Evolutionary conservation across 1,140 invertebrate species (phyloP).

Genomic region (Zeugodacus cucurbitae): DNA sequence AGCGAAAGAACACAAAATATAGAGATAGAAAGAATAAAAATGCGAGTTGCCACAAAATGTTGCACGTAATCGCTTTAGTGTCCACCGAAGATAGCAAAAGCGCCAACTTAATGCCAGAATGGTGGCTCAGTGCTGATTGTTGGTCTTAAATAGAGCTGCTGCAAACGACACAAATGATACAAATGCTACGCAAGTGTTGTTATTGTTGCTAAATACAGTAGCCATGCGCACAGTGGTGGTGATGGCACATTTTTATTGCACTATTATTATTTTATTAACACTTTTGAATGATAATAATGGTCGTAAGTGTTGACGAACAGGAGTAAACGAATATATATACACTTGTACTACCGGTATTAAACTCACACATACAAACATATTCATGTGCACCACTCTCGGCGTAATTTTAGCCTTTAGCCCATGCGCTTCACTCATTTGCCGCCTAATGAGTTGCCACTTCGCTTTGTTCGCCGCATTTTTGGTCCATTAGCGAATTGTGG

Average conservation of each 20-base stretch:
- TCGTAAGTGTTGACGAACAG: background rate
- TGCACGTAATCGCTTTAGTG: background rate
- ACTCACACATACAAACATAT: background rate
- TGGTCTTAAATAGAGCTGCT: background rate
- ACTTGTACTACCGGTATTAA: background rate
- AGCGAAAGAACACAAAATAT: background rate
- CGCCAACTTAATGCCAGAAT: background rate
- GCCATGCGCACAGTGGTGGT: background rate
- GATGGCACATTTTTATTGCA: background rate
- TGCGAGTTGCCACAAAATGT: background rate
- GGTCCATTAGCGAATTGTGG: constrained; percentile 23
- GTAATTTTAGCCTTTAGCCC: background rate
- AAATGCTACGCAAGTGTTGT: background rate
- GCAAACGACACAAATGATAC: background rate
- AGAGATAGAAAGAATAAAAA: background rate
- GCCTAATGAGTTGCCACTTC: constrained; percentile 11
- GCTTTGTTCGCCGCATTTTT: constrained; percentile 16
- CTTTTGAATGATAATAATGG: background rate
- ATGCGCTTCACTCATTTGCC: background rate
- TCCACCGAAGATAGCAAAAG: background rate
- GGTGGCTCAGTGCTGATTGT: background rate
- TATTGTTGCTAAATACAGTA: background rate
- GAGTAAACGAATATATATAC: background rate
- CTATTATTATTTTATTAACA: constrained; percentile 38
- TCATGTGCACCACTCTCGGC: background rate